Evolutionary conservation across 2,113 vertebrate species (phyloP), one percentile per base, ranked within the genome.

Genomic region (Furnarius figulus): DNA sequence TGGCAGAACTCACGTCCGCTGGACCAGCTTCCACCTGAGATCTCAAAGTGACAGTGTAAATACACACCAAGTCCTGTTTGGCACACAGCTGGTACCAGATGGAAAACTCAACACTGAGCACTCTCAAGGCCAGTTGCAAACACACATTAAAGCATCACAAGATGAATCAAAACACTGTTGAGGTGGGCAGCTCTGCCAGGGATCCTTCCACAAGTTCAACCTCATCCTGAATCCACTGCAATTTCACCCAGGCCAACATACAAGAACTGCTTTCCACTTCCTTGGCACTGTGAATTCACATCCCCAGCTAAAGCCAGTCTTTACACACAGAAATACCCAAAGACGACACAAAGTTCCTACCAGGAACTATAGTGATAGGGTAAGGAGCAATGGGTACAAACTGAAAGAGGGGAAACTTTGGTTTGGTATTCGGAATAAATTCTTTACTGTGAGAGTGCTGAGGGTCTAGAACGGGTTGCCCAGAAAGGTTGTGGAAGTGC

Each of bases 21-120:
- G 10, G 56, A 62, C 44, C 44, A 72, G 56, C 78, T 75, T 79
- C 52, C 46, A 42, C 9, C 16, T 2, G 18, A 81, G 40, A 12
- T 55, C 65, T 89, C 9, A 2, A 40, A 68, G 55, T 10, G 27
- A 31, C 63, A 23, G 17, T 11, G n/a, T 28, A 44, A 73, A 53
- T 8, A n/a, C 15, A 25, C 3, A 31, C 14, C 0, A 0, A 63
- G 35, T 22, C 47, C 47, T 1, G 0, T 9, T 24, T 1, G 15
- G 52, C 61, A 61, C 52, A 39, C 18, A 44, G 33, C 39, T 82
- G 40, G 27, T 4, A 33, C 44, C 67, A n/a, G 24, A n/a, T 76
- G 58, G 67, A 81, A 76, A 88, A 79, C 55, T 18, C n/a, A 72
- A 3, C 39, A 35, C 27, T 37, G 37, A 50, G 27, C 52, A 59